A percentile compares a stretch with the other conserved stretches of the same genome.
These are phyloP conservation scores for Heliconius erato DNA, from an alignment of 2,888 invertebrate species.

Conservation along the genomic window DNA sequence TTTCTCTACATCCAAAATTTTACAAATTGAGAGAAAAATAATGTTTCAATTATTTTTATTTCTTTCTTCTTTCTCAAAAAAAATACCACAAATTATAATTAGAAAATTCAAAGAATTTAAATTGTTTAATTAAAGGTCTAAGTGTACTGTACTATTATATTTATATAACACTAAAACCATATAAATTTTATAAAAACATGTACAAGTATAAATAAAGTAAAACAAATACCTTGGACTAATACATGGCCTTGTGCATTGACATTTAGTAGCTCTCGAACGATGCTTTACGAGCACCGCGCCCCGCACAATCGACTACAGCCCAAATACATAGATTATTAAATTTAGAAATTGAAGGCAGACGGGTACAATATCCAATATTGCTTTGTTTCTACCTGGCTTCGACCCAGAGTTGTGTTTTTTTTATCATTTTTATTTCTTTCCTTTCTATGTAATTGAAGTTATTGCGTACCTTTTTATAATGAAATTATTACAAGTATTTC, in stretches of 20 bases:
- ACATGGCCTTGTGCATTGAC: slow-evolving; percentile 71
- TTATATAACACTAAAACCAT: neutral
- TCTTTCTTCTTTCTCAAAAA: too few species aligned
- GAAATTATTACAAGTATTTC: slow-evolving; percentile 25
- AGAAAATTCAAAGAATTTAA: too few species aligned
- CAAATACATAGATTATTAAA: slow-evolving; percentile 57
- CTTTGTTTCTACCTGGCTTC: slow-evolving; percentile 39
- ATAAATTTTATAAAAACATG: neutral
- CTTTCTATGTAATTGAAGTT: slow-evolving; percentile 27
- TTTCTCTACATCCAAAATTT: neutral
- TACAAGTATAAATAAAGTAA: neutral
- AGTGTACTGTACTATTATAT: too few species aligned
- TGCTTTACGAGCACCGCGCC: slow-evolving; percentile 67
- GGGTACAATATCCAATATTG: slow-evolving; percentile 48
- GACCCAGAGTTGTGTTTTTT: slow-evolving; percentile 40
- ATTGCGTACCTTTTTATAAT: slow-evolving; percentile 39
- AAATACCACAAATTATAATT: too few species aligned
- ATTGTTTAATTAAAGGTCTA: too few species aligned
- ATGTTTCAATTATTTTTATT: too few species aligned
- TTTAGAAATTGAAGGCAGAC: slow-evolving; percentile 54
- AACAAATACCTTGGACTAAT: slow-evolving; percentile 50
- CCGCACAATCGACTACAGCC: slow-evolving; percentile 54
- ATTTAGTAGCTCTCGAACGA: slow-evolving; percentile 71
- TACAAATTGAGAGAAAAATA: neutral
- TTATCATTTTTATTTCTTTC: slow-evolving; percentile 36